A percentile compares a stretch with the other conserved stretches of the same genome.
Conservation (phyloP, 2,888 invertebrate genomes). For the Galerucella calmariensis region DNA sequence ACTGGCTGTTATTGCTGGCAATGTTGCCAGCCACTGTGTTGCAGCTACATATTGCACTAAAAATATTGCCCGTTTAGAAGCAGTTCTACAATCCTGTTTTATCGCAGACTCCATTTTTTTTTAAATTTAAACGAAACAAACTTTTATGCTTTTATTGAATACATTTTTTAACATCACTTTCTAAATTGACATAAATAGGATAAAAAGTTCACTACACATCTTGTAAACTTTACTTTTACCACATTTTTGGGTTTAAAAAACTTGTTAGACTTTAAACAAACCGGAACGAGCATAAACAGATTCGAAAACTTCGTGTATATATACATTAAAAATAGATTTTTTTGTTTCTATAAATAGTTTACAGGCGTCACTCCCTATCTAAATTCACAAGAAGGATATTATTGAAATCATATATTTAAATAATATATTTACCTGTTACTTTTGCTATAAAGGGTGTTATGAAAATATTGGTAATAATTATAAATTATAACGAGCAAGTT, state of each 20-base stretch:
- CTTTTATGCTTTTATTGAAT: too few species aligned
- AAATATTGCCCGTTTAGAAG: too few species aligned
- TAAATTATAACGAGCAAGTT: too few species aligned
- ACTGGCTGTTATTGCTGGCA: too few species aligned
- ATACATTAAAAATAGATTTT: slow-evolving; percentile 13
- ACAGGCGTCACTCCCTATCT: slow-evolving; percentile 3
- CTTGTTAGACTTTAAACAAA: slow-evolving; percentile 12
- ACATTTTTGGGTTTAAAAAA: slow-evolving; percentile 7
- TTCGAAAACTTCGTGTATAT: slow-evolving; percentile 7
- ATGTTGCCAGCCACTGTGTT: too few species aligned
- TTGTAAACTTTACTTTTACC: neutral
- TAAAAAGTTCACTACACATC: too few species aligned
- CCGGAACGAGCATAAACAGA: slow-evolving; percentile 8
- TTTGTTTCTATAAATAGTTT: slow-evolving; percentile 14
- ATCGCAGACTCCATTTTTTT: too few species aligned
- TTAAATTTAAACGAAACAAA: too few species aligned
- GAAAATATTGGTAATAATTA: neutral
- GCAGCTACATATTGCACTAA: too few species aligned
- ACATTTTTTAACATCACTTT: too few species aligned
- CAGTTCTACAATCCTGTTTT: too few species aligned
- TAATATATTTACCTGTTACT: neutral
- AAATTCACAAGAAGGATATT: neutral
- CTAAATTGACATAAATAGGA: too few species aligned
- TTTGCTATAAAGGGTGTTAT: neutral
- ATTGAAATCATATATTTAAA: neutral